These are phyloP conservation scores for Stenotaenia linearis DNA, from an alignment of 2,888 invertebrate genomes.

Conservation along the genomic window DNA sequence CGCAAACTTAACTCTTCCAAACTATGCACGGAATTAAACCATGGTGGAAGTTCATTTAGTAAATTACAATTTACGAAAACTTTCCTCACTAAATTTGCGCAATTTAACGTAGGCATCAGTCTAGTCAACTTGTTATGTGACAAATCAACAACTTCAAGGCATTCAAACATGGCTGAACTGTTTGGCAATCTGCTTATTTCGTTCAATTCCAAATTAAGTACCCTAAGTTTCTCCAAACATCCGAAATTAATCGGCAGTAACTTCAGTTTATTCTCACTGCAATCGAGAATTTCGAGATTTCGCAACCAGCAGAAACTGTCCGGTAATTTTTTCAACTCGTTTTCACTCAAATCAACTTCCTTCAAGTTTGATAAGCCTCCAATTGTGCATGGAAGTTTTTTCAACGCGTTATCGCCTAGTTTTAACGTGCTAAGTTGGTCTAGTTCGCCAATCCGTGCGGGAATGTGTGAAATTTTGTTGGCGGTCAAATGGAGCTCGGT, in stretches of 20 bases:
- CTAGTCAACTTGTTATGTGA: conserved; percentile 22
- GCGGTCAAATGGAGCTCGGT: conserved; percentile 27
- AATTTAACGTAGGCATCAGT: not conserved
- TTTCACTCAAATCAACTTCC: conserved; percentile 31
- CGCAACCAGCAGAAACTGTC: conserved; percentile 13
- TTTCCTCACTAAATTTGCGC: conserved; percentile 17
- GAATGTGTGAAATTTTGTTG: conserved; percentile 2
- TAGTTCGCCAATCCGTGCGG: not conserved
- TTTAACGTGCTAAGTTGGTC: conserved; percentile 3
- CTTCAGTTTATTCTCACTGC: conserved; percentile 28
- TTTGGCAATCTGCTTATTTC: conserved; percentile 13
- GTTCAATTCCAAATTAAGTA: conserved; percentile 31
- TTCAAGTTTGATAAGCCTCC: not conserved
- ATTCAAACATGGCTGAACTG: not conserved
- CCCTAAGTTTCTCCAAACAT: not conserved
- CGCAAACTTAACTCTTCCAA: conserved; percentile 31
- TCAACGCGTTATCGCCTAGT: conserved; percentile 13
- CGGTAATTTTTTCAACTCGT: not conserved
- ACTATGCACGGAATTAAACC: conserved; percentile 19
- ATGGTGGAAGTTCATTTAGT: not conserved
- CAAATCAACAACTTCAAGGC: conserved; percentile 20
- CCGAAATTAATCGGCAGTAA: conserved; percentile 26
- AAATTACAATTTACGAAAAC: conserved; percentile 27
- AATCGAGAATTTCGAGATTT: conserved; percentile 21
- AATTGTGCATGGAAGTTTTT: not conserved